These are phyloP conservation scores for Ciconia maguari DNA, from an alignment of 2,113 vertebrate genomes.

Conservation along the genomic window DNA sequence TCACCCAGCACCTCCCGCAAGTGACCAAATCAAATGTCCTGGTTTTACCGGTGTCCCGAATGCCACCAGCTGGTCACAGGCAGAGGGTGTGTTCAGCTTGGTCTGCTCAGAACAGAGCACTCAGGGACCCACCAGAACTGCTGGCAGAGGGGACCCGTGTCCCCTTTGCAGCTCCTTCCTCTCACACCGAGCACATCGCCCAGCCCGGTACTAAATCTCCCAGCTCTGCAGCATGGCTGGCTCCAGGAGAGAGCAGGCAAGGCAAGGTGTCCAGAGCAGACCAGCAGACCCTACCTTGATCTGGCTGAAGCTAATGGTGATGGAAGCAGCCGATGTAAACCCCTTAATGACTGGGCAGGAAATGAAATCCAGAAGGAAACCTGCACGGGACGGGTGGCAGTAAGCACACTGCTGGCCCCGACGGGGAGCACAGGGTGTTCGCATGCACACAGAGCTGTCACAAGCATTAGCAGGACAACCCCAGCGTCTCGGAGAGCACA, in stretches of 20 bases:
- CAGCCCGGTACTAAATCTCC: fast-evolving
- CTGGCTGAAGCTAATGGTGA: constrained; percentile 93
- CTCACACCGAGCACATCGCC: fast-evolving
- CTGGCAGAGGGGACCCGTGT: not conserved
- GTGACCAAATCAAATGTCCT: not conserved
- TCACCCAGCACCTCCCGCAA: not conserved
- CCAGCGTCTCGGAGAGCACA: not conserved
- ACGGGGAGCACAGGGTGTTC: not conserved
- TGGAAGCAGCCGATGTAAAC: constrained; percentile 90
- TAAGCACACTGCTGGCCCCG: not conserved
- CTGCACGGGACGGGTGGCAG: constrained; percentile 50
- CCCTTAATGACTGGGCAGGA: constrained; percentile 94
- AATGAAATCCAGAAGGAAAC: constrained; percentile 93
- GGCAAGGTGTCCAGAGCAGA: fast-evolving
- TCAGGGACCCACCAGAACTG: not conserved
- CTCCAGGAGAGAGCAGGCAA: fast-evolving
- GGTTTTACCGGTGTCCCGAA: not conserved
- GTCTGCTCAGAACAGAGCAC: not conserved
- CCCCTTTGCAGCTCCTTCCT: not conserved
- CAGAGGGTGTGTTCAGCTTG: not conserved
- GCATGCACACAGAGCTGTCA: not conserved
- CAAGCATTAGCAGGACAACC: not conserved
- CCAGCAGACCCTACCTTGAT: constrained; percentile 81
- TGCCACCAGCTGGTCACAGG: not conserved
- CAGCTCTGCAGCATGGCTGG: fast-evolving